These are phyloP conservation scores for Pararge aegeria DNA, from an alignment of 1,140 invertebrate species.

Conservation along the genomic window DNA sequence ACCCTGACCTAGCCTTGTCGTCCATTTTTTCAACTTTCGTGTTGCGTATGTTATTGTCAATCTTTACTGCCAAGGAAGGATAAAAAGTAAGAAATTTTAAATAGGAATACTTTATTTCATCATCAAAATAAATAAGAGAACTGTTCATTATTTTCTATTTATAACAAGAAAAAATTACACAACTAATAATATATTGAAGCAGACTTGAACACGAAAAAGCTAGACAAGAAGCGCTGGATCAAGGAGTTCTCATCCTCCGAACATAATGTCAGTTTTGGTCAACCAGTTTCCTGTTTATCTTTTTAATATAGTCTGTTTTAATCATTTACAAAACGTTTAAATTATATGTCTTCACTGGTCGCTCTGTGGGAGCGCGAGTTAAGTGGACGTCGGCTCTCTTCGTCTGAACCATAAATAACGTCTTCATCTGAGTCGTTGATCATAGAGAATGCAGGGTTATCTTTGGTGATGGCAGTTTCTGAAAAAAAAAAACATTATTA, in stretches of 20 bases:
- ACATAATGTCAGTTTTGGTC: neutral
- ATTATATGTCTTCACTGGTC: conserved; percentile 66
- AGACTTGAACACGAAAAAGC: neutral
- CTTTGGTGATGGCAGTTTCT: conserved; percentile 96
- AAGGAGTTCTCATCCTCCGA: too few relatives aligned
- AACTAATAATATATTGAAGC: conserved; percentile 9
- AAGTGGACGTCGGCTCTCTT: conserved; percentile 89
- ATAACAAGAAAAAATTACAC: conserved; percentile 58
- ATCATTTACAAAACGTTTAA: too few relatives aligned
- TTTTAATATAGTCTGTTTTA: neutral
- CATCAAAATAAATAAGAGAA: conserved; percentile 26
- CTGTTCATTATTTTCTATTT: conserved; percentile 42
- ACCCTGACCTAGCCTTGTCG: too few relatives aligned
- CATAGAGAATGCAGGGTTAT: conserved; percentile 98
- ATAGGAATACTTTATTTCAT: neutral
- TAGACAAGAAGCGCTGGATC: conserved; percentile 3
- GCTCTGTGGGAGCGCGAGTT: conserved; percentile 78
- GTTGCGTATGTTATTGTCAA: too few relatives aligned
- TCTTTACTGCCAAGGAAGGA: neutral
- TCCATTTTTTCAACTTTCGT: too few relatives aligned
- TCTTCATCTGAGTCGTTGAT: conserved; percentile 99
- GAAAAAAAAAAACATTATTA: conserved; percentile 70
- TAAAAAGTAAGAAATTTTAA: neutral
- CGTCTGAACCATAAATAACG: conserved; percentile 96
- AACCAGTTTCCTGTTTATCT: neutral